A percentile compares a stretch with the other conserved stretches of the same genome.
These are phyloP conservation scores for Phylloscopus trochiloides DNA, from an alignment of 2,113 vertebrate genomes.

Conservation along the genomic window DNA sequence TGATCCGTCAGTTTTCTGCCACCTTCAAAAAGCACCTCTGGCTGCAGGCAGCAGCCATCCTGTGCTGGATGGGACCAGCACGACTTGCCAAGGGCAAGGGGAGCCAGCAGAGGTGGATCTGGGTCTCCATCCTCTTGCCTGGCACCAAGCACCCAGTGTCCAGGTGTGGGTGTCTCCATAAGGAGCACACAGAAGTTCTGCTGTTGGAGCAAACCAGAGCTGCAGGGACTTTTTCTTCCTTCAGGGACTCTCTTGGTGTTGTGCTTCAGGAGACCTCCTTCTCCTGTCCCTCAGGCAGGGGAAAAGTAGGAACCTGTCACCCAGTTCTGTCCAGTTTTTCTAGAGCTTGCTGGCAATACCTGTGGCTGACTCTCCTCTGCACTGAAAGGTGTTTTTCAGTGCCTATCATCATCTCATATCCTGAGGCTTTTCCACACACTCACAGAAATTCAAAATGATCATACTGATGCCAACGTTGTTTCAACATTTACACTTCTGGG, in stretches of 20 bases:
- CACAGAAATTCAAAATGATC: background rate
- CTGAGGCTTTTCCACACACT: background rate
- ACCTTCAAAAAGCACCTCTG: background rate
- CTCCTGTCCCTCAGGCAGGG: background rate
- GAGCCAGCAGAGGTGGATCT: background rate
- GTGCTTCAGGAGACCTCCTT: background rate
- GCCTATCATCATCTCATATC: background rate
- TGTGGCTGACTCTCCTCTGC: background rate
- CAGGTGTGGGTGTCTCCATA: background rate
- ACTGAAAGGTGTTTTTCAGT: background rate
- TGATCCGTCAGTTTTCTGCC: slow-evolving; percentile 61
- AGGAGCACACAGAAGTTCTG: background rate
- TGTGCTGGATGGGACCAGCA: accelerated
- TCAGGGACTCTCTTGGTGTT: background rate
- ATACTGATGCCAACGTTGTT: background rate
- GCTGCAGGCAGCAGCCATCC: background rate
- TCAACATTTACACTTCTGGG: background rate
- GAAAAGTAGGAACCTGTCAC: background rate
- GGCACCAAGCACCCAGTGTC: background rate
- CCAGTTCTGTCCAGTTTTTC: background rate
- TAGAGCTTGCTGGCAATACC: background rate
- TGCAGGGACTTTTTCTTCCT: background rate
- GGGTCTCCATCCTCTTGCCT: background rate
- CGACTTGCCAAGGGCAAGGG: accelerated
- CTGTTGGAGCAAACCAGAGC: background rate